Evolutionary conservation across 92 coral and sea anemone genomes (phyloP).

Genomic region (Pocillopora meandrina): DNA sequence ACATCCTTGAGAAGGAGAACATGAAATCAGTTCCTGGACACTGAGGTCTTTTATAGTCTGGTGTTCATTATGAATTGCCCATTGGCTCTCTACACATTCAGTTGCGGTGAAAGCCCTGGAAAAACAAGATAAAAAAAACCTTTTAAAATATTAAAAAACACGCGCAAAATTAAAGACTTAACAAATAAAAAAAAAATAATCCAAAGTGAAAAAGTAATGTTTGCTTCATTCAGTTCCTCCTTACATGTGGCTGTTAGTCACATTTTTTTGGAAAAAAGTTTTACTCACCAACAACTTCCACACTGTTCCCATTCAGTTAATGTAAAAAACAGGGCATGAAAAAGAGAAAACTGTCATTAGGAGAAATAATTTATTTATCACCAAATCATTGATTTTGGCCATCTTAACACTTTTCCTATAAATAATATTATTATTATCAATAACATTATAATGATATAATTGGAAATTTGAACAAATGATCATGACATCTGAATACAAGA

Average conservation of each 20-base stretch:
- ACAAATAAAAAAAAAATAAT: too few species aligned
- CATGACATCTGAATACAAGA: too few species aligned
- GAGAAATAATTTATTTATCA: neutral
- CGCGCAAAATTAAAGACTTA: neutral
- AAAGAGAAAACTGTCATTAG: neutral
- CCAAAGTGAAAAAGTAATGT: too few species aligned
- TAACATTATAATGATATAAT: too few species aligned
- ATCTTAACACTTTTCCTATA: too few species aligned
- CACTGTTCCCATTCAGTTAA: conserved; percentile 46
- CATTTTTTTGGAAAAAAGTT: neutral
- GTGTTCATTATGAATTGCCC: conserved; percentile 76
- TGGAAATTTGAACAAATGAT: too few species aligned
- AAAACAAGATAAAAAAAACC: neutral
- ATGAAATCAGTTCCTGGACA: conserved; percentile 93
- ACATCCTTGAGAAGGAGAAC: conserved; percentile 79
- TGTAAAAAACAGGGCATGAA: conserved; percentile 1
- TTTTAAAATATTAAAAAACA: neutral
- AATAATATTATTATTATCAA: too few species aligned
- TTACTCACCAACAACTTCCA: conserved; percentile 93
- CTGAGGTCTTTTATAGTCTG: conserved; percentile 66
- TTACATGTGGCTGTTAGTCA: too few species aligned
- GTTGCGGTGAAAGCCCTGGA: conserved; percentile 94
- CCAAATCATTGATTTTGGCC: too few species aligned
- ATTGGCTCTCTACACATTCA: conserved; percentile 84
- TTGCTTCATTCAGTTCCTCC: too few species aligned